Percentiles rank a stretch among this genome's conserved stretches.
Conservation (phyloP, 2,113 vertebrate genomes). For the Dasyprocta punctata region DNA sequence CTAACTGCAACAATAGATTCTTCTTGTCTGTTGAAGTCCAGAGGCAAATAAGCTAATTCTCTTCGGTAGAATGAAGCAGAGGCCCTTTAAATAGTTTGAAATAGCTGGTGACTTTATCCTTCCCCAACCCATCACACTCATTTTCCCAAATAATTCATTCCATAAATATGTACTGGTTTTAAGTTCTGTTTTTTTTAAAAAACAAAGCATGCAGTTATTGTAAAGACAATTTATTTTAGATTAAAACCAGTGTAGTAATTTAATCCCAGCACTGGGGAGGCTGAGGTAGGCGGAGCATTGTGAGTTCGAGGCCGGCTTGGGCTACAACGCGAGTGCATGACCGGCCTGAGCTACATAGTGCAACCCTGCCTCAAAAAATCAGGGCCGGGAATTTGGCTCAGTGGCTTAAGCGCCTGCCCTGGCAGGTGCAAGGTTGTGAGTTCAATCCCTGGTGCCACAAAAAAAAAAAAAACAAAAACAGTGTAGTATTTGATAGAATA, state of each 20-base stretch:
- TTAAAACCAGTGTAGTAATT: constrained; percentile 1
- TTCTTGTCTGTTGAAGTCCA: constrained; percentile 20
- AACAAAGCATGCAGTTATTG: constrained; percentile 14
- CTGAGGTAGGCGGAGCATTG: too few relatives aligned
- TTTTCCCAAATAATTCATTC: constrained; percentile 38
- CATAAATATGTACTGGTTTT: neutral
- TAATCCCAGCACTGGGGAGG: too few relatives aligned
- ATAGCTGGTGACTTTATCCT: neutral
- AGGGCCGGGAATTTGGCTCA: too few relatives aligned
- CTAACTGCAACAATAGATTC: neutral
- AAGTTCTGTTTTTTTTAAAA: neutral
- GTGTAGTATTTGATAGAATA: constrained; percentile 36
- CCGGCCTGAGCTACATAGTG: too few relatives aligned
- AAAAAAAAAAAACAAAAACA: too few relatives aligned
- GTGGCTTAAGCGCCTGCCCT: too few relatives aligned
- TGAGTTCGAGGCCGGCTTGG: too few relatives aligned
- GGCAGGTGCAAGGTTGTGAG: too few relatives aligned
- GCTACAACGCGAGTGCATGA: too few relatives aligned
- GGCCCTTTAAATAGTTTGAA: neutral
- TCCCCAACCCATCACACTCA: neutral
- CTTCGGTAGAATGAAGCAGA: neutral
- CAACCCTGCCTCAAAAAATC: too few relatives aligned
- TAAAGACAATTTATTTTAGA: constrained; percentile 42
- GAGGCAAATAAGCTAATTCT: neutral
- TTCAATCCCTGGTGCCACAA: too few relatives aligned